Conservation (phyloP, 2,797 vertebrate genomes). For the Iguana delicatissima region DNA sequence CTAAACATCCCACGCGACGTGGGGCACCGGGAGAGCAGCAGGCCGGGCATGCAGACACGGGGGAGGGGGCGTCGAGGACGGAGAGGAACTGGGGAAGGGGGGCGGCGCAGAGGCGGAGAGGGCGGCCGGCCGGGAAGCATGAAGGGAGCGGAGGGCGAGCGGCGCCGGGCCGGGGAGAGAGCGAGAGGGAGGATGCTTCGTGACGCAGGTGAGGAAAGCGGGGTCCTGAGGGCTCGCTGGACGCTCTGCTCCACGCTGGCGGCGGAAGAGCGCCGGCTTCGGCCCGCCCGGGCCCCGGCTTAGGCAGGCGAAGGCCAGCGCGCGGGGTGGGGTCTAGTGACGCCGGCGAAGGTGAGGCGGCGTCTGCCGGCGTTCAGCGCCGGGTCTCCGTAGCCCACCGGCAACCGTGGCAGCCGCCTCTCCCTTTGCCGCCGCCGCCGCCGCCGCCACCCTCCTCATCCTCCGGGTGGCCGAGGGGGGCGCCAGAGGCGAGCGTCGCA, state of each 20-base stretch:
- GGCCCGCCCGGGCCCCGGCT: too few species aligned
- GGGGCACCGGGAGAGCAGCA: not conserved
- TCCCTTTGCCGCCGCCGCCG: constrained; percentile 35
- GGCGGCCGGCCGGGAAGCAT: not conserved
- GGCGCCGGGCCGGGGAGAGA: too few species aligned
- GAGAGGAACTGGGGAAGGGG: not conserved
- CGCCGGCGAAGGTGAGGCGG: constrained; percentile 25
- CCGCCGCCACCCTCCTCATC: constrained; percentile 47
- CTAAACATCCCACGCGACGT: not conserved
- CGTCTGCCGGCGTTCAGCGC: not conserved
- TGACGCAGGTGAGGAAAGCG: not conserved
- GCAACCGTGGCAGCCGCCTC: constrained; percentile 10
- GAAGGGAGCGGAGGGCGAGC: not conserved
- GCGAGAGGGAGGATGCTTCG: not conserved
- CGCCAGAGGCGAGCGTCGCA: constrained; percentile 54
- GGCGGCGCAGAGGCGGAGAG: not conserved
- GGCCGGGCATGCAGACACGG: not conserved
- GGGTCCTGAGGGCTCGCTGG: not conserved
- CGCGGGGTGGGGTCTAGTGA: not conserved
- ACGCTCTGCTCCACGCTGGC: not conserved
- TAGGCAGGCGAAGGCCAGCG: too few species aligned
- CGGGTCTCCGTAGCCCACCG: constrained; percentile 42
- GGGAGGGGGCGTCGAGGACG: not conserved
- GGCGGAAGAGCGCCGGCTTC: not conserved
- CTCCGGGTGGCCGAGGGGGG: constrained; percentile 22